Conservation (phyloP, 2,113 vertebrate species). For the Alethe diademata region DNA sequence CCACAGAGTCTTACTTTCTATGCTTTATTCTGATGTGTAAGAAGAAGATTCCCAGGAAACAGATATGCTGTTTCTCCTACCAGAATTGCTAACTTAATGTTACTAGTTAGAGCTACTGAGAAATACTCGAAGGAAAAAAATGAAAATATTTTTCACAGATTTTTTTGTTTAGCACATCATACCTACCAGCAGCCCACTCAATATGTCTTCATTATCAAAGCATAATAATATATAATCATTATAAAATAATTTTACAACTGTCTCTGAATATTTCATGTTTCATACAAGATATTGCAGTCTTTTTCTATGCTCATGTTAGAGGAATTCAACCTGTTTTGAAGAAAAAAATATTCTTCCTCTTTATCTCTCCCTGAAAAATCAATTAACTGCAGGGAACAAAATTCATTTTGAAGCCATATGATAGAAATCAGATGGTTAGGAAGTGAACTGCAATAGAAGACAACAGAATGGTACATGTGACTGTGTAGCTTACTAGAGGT, state of each 20-base stretch:
- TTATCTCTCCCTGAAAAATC: neutral
- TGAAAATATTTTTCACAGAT: neutral
- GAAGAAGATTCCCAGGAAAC: neutral
- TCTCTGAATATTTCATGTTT: neutral
- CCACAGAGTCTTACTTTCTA: neutral
- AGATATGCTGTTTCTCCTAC: neutral
- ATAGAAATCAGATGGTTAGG: neutral
- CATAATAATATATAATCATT: neutral
- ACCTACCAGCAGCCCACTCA: neutral
- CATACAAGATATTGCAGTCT: neutral
- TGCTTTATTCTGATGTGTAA: neutral
- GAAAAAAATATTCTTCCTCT: neutral
- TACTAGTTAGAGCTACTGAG: neutral
- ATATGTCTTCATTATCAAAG: neutral
- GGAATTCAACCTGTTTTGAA: neutral
- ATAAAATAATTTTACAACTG: neutral
- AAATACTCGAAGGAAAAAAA: neutral
- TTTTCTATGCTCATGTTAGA: neutral
- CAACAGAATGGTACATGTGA: neutral
- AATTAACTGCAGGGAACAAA: neutral
- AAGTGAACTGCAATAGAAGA: neutral
- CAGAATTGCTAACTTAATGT: neutral
- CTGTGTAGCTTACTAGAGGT: rapidly evolving
- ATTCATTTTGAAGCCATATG: neutral
- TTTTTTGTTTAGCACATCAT: neutral